Evolutionary conservation across 2,888 invertebrate species (phyloP).

Genomic region (Phasia obesa): DNA sequence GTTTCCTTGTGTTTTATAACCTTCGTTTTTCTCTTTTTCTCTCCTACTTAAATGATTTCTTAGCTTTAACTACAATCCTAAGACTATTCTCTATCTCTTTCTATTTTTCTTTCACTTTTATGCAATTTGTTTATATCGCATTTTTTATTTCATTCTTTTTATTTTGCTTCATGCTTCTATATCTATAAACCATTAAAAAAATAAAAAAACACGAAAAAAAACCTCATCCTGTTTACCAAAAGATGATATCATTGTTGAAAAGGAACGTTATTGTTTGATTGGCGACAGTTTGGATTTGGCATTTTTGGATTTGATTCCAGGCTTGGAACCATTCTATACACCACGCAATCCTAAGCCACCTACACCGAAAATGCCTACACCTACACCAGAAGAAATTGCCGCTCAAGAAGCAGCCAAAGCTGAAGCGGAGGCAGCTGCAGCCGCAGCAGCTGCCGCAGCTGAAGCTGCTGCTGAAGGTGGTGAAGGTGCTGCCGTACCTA

Average conservation of each 20-base stretch:
- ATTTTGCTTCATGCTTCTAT: slow-evolving; percentile 72
- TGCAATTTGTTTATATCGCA: slow-evolving; percentile 42
- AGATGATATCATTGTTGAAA: slow-evolving; percentile 94
- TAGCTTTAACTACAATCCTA: slow-evolving; percentile 35
- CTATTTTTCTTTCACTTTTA: slow-evolving; percentile 27
- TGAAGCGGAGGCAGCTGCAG: slow-evolving; percentile 77
- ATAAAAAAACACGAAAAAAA: slow-evolving; percentile 61
- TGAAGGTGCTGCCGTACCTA: slow-evolving; percentile 75
- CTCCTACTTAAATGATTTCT: background rate
- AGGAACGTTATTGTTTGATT: slow-evolving; percentile 96
- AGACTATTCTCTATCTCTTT: slow-evolving; percentile 32
- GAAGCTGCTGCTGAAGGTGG: slow-evolving; percentile 73
- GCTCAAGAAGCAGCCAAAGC: slow-evolving; percentile 80
- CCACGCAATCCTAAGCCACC: slow-evolving; percentile 82
- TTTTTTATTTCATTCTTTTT: slow-evolving; percentile 60
- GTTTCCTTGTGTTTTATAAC: background rate
- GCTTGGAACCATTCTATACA: slow-evolving; percentile 84
- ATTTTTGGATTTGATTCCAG: slow-evolving; percentile 91
- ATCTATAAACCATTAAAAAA: slow-evolving; percentile 70
- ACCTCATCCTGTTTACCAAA: slow-evolving; percentile 68
- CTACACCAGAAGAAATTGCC: slow-evolving; percentile 80
- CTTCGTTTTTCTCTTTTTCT: background rate
- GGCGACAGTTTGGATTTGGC: slow-evolving; percentile 97
- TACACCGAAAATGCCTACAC: slow-evolving; percentile 81
- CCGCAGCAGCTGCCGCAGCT: slow-evolving; percentile 76